Conservation (phyloP, 1,140 invertebrate species). For the Drosophila cardini region DNA sequence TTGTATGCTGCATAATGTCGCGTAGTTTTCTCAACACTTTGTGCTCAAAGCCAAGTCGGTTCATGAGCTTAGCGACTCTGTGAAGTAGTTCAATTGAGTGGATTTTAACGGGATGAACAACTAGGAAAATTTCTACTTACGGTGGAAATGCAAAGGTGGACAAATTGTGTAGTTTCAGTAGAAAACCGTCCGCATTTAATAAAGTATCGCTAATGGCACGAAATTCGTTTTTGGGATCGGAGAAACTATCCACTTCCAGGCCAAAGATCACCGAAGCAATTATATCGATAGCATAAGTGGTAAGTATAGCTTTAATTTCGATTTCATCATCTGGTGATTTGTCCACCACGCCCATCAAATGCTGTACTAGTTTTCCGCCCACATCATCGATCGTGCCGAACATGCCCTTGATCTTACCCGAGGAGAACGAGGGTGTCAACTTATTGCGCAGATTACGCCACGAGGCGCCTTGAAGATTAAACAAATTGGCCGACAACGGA, state of each 20-base stretch:
- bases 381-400: slow-evolving; percentile 85
- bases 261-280: slow-evolving; percentile 85
- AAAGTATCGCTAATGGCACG: slow-evolving; percentile 52
- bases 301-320: slow-evolving; percentile 66
- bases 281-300: slow-evolving; percentile 84
- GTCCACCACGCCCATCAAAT: slow-evolving; percentile 53
- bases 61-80: slow-evolving; percentile 66
- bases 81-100: background rate
- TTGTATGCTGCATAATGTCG: slow-evolving; percentile 85
- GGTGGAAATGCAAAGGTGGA: slow-evolving; percentile 65
- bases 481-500: slow-evolving; percentile 83
- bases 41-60: slow-evolving; percentile 60
- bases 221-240: slow-evolving; percentile 74
- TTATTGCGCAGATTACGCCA: slow-evolving; percentile 86
- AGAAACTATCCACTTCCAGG: slow-evolving; percentile 83
- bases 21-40: slow-evolving; percentile 24
- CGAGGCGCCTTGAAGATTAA: slow-evolving; percentile 83
- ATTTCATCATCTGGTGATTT: slow-evolving; percentile 35
- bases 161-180: slow-evolving; percentile 49
- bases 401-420: slow-evolving; percentile 87
- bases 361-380: slow-evolving; percentile 76
- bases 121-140: slow-evolving; percentile 53
- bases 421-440: slow-evolving; percentile 86
- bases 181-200: slow-evolving; percentile 1
- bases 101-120: too few relatives aligned